These are phyloP conservation scores for Dasyornis broadbenti DNA, from an alignment of 2,113 vertebrate species.

Conservation along the genomic window DNA sequence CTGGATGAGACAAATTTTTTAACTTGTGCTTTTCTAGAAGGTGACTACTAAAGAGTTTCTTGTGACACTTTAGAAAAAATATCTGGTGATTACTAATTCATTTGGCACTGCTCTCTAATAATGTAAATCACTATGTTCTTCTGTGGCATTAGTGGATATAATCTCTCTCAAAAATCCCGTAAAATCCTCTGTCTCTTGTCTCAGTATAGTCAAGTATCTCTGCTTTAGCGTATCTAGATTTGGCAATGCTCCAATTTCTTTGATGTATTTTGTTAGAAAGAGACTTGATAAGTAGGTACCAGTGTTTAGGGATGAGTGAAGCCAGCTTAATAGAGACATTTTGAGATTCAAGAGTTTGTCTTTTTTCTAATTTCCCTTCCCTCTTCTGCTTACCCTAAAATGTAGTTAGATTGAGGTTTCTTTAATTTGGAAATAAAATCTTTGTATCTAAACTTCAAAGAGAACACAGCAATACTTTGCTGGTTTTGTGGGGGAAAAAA, in stretches of 20 bases:
- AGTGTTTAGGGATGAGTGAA: slow-evolving; percentile 1
- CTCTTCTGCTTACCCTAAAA: background rate
- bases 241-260: slow-evolving; percentile 36
- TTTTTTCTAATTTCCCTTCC: background rate
- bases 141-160: background rate
- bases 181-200: slow-evolving; percentile 31
- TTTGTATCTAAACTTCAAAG: slow-evolving; percentile 29
- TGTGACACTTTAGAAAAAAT: slow-evolving; percentile 5
- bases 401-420: slow-evolving; percentile 10
- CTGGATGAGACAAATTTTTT: background rate
- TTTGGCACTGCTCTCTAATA: background rate
- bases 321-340: slow-evolving; percentile 16
- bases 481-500: background rate
- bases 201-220: slow-evolving; percentile 6
- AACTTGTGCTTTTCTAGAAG: background rate
- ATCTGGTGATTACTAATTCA: background rate
- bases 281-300: slow-evolving; percentile 30
- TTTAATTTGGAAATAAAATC: slow-evolving; percentile 44
- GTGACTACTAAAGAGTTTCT: background rate
- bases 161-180: slow-evolving; percentile 17
- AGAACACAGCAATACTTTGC: background rate
- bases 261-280: slow-evolving; percentile 15
- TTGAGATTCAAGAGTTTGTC: slow-evolving; percentile 1
- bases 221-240: slow-evolving; percentile 5
- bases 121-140: background rate